Percentiles rank a stretch among this genome's conserved stretches.
Evolutionary conservation across 1,140 invertebrate species (phyloP).

Genomic region (Drosophila saltans): DNA sequence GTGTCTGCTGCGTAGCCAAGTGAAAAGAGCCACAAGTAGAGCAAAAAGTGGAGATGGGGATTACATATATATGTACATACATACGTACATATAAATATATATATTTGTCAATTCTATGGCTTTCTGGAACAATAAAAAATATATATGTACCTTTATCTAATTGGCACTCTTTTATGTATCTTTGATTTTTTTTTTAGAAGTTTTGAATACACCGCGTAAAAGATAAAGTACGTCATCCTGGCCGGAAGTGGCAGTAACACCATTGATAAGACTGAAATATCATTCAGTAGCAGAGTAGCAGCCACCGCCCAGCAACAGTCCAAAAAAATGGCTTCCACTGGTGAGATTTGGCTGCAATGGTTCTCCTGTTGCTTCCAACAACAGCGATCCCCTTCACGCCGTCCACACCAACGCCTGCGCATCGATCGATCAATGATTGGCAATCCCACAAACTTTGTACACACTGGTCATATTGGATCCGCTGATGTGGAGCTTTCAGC

Average conservation of each 20-base stretch:
- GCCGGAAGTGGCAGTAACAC: constrained; percentile 46
- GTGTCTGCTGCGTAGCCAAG: constrained; percentile 46
- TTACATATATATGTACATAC: not conserved
- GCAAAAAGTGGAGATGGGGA: constrained; percentile 19
- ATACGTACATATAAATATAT: too few relatives aligned
- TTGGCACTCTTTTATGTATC: not conserved
- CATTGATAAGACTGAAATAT: constrained; percentile 59
- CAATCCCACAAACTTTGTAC: constrained; percentile 94
- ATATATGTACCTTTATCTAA: constrained; percentile 9
- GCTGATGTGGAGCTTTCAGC: constrained; percentile 91
- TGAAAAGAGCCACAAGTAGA: constrained; percentile 64
- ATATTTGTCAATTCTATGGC: constrained; percentile 21
- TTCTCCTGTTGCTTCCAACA: constrained; percentile 93
- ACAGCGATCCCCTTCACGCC: constrained; percentile 86
- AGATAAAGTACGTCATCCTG: constrained; percentile 45
- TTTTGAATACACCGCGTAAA: constrained; percentile 27
- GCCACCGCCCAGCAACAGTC: constrained; percentile 2
- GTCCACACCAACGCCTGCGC: constrained; percentile 87
- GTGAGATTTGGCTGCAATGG: constrained; percentile 93
- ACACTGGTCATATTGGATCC: constrained; percentile 93
- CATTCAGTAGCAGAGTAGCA: constrained; percentile 32
- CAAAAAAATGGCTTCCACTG: constrained; percentile 86
- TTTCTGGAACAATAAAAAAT: constrained; percentile 35
- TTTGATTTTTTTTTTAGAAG: constrained; percentile 22
- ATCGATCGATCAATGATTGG: constrained; percentile 97